Evolutionary conservation across 2,888 invertebrate genomes (phyloP), one percentile per base, ranked within the genome.

Genomic region (Cacoxenus indagator): DNA sequence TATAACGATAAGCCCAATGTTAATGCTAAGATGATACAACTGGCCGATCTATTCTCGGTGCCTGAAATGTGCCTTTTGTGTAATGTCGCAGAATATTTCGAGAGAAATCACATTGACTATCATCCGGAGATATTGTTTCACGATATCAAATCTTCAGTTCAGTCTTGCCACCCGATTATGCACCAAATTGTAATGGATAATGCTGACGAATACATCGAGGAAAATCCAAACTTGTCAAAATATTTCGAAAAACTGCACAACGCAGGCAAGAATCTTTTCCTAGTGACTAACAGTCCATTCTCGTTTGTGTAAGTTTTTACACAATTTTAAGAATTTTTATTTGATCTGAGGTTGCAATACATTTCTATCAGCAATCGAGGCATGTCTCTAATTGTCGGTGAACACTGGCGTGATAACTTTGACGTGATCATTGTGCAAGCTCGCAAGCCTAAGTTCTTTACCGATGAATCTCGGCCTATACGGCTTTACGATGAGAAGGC

Each of bases 261-360:
- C 0, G 92, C 92, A 29, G 92, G 92, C 45, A 98, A 98, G 86
- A 95, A 96, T 85, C 90, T 98, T 75, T 99, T 99, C 88, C 90
- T 99, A 68, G 96, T 99, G 14, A 98, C 99, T 9, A 99, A 99
- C 87, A 98, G 98, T 86, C 98, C 98, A 0, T 98, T 93, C 86
- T 93, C 94, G 82, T 99, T 99, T 90, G 97, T 96, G 97, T 95
- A 90, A 92, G 93, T 90, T 68, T 4, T 26, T 0, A 37, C 54
- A 46, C 4, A 5, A 19, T 48, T 1, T 9, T 4, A 26, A 5
- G 6, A 0, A 19, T 14, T 27, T 37, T 45, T 5, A n/a, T n/a
- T n/a, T n/a, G n/a, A n/a, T n/a, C n/a, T n/a, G n/a, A n/a, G n/a
- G n/a, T n/a, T n/a, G n/a, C n/a, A n/a, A 31, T 5, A 31, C 9